Evolutionary conservation across 2,888 invertebrate species (phyloP), one percentile per base, ranked within the genome.

Genomic region (Diarsia mendica): DNA sequence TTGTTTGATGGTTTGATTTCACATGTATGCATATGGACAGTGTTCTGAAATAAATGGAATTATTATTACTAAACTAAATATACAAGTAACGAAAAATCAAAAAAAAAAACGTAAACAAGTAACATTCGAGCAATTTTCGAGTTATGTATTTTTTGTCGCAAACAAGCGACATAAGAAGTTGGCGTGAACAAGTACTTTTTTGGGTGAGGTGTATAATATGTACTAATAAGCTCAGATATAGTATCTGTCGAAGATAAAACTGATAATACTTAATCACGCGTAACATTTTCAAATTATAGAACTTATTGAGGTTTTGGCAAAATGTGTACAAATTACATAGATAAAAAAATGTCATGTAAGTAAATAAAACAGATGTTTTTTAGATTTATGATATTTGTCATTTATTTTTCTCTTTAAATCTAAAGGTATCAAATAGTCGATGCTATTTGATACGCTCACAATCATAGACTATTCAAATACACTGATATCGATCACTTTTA

Each of bases 381-480:
- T 55, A 11, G n/a, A 55, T 72, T 49, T 79, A 28, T 46, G 28
- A 0, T 28, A 28, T 28, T 28, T 8, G 49, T 51, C 63, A 67
- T 74, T 39, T 79, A 73, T 67, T 79, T 67, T 67, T 44, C 33
- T 55, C 61, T 67, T 49, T 18, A 79, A 33, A 44, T 49, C n/a
- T 53, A 23, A n/a, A 58, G 9, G 39, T 39, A 39, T 39, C 39
- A 39, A 39, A 39, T 39, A 39, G 39, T 65, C 8, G 64, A 55
- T 39, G 8, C 63, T 64, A 55, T 55, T 69, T 28, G 6, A 11
- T 33, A 55, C 10, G 55, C 6, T 23, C 15, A 55, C 10, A 58
- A 72, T 58, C 10, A 44, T 63, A 5, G 9, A 63, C 28, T 46
- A 23, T 6, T 13, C 13, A 23, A 55, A 6, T 55, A 44, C 39